Evolutionary conservation across 2,888 invertebrate genomes (phyloP).

Genomic region (Steinernema carpocapsae): DNA sequence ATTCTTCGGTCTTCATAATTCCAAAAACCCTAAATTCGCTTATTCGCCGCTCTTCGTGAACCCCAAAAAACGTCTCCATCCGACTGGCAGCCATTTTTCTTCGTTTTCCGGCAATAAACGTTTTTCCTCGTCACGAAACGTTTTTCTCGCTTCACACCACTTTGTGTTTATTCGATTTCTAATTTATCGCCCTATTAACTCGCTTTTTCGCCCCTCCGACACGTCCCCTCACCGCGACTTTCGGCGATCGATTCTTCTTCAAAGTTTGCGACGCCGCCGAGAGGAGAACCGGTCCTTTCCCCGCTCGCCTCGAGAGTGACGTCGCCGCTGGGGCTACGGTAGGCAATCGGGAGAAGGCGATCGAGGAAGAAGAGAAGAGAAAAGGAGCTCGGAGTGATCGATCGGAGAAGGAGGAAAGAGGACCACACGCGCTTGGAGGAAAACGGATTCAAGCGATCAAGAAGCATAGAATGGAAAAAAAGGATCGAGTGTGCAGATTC

Average conservation of each 20-base stretch:
- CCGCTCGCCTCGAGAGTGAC: slow-evolving; percentile 7
- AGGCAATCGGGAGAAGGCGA: neutral
- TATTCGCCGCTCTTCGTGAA: neutral
- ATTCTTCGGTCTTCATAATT: too few species aligned
- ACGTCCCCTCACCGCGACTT: neutral
- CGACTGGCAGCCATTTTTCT: slow-evolving; percentile 16
- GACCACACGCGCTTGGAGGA: slow-evolving; percentile 3
- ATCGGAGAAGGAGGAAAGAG: neutral
- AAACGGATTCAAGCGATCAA: too few species aligned
- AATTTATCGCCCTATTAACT: slow-evolving; percentile 21
- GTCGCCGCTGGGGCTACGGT: slow-evolving; percentile 9
- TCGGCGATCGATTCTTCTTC: slow-evolving; percentile 9
- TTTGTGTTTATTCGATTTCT: slow-evolving; percentile 23
- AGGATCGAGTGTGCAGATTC: too few species aligned
- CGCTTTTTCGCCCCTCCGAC: neutral
- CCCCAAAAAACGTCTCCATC: neutral
- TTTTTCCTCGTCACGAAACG: neutral
- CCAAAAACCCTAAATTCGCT: neutral
- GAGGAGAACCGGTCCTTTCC: slow-evolving; percentile 13
- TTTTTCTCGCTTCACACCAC: neutral
- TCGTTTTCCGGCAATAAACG: neutral
- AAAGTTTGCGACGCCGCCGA: slow-evolving; percentile 17
- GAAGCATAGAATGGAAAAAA: too few species aligned
- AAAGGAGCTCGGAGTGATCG: neutral
- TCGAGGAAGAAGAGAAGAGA: neutral